Base-by-base conservation (phyloP, 1,140 invertebrate species). In the Nixonia krombeini region DNA sequence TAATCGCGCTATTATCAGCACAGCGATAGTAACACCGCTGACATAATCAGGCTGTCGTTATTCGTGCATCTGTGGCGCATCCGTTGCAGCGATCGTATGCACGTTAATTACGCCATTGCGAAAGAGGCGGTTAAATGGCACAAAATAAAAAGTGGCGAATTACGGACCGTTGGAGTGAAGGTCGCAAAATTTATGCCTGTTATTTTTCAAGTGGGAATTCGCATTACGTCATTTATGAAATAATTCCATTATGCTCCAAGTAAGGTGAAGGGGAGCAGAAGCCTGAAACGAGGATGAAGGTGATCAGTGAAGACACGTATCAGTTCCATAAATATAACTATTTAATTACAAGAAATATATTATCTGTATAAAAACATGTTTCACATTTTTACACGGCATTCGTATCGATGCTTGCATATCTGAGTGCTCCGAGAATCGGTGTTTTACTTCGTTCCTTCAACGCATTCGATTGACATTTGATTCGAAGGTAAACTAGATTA, bases 391-490 rank as follows among this genome's bases (percentile, higher is more conserved):
- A 65, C 52, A 65, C 23, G 35, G 29, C 46, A 51, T 52, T 38
- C 28, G 9, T 33, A 51, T 38, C 46, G 33, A 56, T 42, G 42
- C 53, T 57, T 52, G 23, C 57, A 51, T n/a, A n/a, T n/a, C n/a
- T n/a, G n/a, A n/a, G n/a, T n/a, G n/a, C n/a, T n/a, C n/a, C n/a
- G n/a, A n/a, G n/a, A n/a, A n/a, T 46, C 41, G 35, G 52, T 65
- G 42, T 33, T 44, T 15, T 26, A 49, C 53, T 53, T 66, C 47
- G 37, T 49, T 57, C 47, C 50, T 21, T 10, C 47, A 46, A 67
- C 55, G 44, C 29, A 29, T 26, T 45, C 58, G 21, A 50, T 55
- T 67, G 50, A 59, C 56, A 67, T 59, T 67, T 61, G 51, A 61
- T 61, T 52, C 25, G 64, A 67, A 67, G 57, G 57, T 23, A 61